Evolutionary conservation across 2,113 vertebrate species (phyloP), one percentile per base, ranked within the genome.

Genomic region (Etheostoma spectabile): DNA sequence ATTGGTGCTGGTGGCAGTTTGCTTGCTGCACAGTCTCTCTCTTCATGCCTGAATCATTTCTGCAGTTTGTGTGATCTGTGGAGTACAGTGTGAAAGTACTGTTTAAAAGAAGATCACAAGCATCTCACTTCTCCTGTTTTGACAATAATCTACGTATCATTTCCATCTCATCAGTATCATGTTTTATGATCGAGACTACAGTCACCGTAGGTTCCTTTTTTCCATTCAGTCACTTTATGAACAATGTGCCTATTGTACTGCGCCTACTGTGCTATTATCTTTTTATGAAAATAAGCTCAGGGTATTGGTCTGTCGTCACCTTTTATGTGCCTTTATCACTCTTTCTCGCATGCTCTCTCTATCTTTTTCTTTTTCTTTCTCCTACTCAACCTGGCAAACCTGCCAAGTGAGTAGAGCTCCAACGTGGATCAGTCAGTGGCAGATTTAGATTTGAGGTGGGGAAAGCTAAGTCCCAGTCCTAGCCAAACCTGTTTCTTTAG

Each of bases 201-300:
- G 71, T 80, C 80, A 86, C 68, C n/a, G 10, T 30, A 77, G 78
- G 80, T 91, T 90, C 80, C 76, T 84, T 90, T 88, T 84, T 83
- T 82, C 83, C 83, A 80, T 82, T 74, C 72, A 80, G 79, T 79
- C 89, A 72, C 84, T 86, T 88, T 78, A 76, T 76, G 83, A 91
- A 90, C 89, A 91, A 88, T 82, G 91, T 59, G 79, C 57, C 84
- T 88, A 89, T 93, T 92, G 90, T 93, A 38, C 77, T 15, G 63
- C 70, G 15, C 74, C 84, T 80, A 70, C 77, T 46, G 64, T 51
- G 57, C 80, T 61, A 82, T 91, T 91, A 91, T 93, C 85, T 84
- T 86, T 92, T 91, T 88, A 93, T 93, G 91, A 92, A 93, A 92
- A 90, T 90, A 91, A 89, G 90, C 87, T 74, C 55, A 88, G 76